phyloP scores from a whole-genome alignment of 2,888 invertebrate genomes.

The Philereme transversata region DNA sequence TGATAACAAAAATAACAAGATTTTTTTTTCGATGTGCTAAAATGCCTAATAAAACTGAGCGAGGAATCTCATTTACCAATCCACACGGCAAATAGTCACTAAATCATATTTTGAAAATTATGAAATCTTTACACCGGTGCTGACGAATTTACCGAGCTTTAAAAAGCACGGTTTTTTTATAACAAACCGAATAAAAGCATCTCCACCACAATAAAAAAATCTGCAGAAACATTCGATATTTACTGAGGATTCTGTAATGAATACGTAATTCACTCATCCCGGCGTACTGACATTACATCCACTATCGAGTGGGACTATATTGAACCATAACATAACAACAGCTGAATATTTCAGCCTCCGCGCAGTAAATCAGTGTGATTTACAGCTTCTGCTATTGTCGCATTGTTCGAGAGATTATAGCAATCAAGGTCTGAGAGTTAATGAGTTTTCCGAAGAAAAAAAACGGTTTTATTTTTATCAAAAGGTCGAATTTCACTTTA shows the following conservation, averaged over 20 bases:
- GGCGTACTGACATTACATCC: background rate
- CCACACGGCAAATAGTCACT: too few species aligned
- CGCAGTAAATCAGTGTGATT: conserved; percentile 6
- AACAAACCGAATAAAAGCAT: too few species aligned
- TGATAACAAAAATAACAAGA: too few species aligned
- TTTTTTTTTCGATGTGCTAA: too few species aligned
- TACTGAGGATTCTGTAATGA: background rate
- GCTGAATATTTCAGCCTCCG: background rate
- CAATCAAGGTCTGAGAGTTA: conserved; percentile 1
- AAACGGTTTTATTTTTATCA: background rate
- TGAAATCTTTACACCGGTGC: too few species aligned
- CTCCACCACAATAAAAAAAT: too few species aligned
- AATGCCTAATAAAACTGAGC: too few species aligned
- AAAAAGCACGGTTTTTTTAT: too few species aligned
- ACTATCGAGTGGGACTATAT: conserved; percentile 5
- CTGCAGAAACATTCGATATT: too few species aligned
- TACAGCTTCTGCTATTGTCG: conserved; percentile 2
- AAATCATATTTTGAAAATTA: too few species aligned
- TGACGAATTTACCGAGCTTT: too few species aligned
- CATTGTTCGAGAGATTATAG: background rate
- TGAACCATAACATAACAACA: conserved; percentile 6
- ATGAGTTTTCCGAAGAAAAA: conserved; percentile 2
- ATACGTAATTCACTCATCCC: background rate
- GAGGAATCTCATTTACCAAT: too few species aligned
- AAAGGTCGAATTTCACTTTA: background rate